phyloP scores from a whole-genome alignment of 2,113 vertebrate genomes.

The Athene cunicularia region DNA sequence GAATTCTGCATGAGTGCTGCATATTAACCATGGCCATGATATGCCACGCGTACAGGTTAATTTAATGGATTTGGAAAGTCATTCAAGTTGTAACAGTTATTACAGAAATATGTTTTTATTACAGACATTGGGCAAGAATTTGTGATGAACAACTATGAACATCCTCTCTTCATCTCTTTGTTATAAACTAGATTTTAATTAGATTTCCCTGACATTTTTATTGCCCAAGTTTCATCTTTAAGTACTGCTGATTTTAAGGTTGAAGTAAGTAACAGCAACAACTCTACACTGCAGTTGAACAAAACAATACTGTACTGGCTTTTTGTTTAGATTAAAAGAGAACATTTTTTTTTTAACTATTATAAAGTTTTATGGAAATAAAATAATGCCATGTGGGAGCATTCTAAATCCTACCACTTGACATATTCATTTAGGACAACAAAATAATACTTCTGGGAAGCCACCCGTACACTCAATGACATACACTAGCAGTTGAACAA shows the following conservation, averaged over 20 bases:
- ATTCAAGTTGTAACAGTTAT: background rate
- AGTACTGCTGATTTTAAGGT: background rate
- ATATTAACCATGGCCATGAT: accelerated
- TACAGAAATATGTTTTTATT: background rate
- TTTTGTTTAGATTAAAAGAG: background rate
- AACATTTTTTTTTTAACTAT: background rate
- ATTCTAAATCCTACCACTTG: background rate
- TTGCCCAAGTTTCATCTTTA: background rate
- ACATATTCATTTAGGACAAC: background rate
- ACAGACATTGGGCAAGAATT: background rate
- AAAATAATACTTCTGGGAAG: background rate
- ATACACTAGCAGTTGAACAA: background rate
- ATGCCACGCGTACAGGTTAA: accelerated
- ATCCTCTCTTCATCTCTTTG: background rate
- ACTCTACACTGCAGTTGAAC: background rate
- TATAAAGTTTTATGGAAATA: background rate
- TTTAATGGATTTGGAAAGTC: background rate
- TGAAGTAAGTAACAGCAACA: background rate
- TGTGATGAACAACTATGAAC: background rate
- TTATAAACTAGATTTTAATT: background rate
- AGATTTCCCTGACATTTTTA: background rate
- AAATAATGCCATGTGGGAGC: background rate
- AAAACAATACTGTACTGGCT: background rate
- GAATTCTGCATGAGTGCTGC: background rate
- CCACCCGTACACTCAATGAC: background rate